Conservation (phyloP, 2,797 vertebrate genomes). For the Liparis tanakae region DNA sequence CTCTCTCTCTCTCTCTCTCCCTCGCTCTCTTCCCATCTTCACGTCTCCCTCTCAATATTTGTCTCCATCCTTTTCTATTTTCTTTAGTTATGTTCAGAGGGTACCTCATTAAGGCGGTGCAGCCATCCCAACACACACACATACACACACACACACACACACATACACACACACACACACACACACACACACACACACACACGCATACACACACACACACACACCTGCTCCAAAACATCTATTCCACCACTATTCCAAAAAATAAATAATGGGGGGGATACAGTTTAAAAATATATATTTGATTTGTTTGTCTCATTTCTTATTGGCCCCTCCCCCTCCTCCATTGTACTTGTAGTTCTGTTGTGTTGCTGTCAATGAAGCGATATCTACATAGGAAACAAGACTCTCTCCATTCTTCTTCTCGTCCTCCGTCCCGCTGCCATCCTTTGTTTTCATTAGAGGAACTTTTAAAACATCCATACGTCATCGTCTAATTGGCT, state of each 20-base stretch:
- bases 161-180: slow-evolving; percentile 33
- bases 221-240: slow-evolving; percentile 49
- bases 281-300: slow-evolving; percentile 35
- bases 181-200: slow-evolving; percentile 38
- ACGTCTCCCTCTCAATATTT: slow-evolving; percentile 52
- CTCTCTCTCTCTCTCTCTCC: slow-evolving; percentile 22
- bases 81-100: background rate
- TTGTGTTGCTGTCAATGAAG: background rate
- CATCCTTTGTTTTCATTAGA: slow-evolving; percentile 34
- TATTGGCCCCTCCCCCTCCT: background rate
- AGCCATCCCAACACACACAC: slow-evolving; percentile 27
- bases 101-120: slow-evolving; percentile 59
- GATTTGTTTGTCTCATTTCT: slow-evolving; percentile 29
- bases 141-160: slow-evolving; percentile 38
- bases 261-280: no score
- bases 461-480: slow-evolving; percentile 19
- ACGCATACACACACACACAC: slow-evolving; percentile 24
- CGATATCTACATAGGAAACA: background rate
- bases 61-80: slow-evolving; percentile 48
- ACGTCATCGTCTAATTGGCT: slow-evolving; percentile 51
- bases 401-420: background rate
- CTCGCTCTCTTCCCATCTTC: slow-evolving; percentile 38
- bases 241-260: slow-evolving; percentile 16
- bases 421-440: background rate
- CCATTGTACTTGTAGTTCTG: background rate